Base-by-base conservation (phyloP, 1,140 invertebrate genomes). In the Leptopilina clavipes region DNA sequence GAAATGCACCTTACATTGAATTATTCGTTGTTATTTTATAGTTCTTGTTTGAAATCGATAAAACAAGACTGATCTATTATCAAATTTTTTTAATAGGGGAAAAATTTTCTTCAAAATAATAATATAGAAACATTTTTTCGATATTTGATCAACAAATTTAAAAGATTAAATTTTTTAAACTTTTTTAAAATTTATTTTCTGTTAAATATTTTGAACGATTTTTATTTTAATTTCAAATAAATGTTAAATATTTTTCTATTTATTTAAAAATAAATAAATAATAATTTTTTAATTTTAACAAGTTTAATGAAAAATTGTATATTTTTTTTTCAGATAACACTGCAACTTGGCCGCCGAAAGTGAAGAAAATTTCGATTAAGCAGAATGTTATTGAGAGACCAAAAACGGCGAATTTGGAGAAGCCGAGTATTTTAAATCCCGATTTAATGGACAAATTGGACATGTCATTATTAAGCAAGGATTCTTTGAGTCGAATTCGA, bases 381-480 rank as follows among this genome's bases (percentile, higher is more conserved):
- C 56, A 83, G 74, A 72, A 77, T 84, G 18, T 76, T 71, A 18
- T 31, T 40, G 72, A 85, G 74, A 84, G 93, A 3, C 93, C 93
- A 2, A 86, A 91, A 5, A 93, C 93, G 0, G 93, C 93, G 3
- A 92, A 92, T 44, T 83, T 93, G 22, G 92, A 92, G n/a, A 90
- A 89, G 31, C 92, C 93, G 0, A 87, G 88, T 18, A 86, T 94
- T 0, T 86, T 94, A 25, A 91, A 94, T 79, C 91, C 91, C 3
- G 84, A 86, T 17, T 85, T 92, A 12, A 85, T 92, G 43, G 85
- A 89, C 7, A 92, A 93, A 81, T 87, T 93, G 17, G 93, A 93
- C 79, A 93, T 94, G 93, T 92, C 92, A 0, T 80, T 92, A n/a
- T 83, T 93, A 37, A 89, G 90, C 73, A 92, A 93, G 80, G 91